phyloP scores from a whole-genome alignment of 2,888 invertebrate genomes.

The Drosophila kuntzei region DNA sequence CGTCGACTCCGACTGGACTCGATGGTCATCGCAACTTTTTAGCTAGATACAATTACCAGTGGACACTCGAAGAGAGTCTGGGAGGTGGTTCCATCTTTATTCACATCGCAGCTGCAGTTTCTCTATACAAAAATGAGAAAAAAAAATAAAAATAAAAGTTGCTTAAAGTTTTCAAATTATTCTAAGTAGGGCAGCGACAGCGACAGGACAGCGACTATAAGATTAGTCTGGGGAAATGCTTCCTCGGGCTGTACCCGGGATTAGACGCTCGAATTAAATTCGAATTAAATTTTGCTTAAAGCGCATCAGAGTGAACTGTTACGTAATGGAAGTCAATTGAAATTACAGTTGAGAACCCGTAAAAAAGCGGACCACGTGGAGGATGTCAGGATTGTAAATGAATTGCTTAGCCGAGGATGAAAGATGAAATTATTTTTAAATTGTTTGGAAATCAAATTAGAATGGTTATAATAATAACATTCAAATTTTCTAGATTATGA shows the following conservation, averaged over 20 bases:
- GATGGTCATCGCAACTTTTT: slow-evolving; percentile 39
- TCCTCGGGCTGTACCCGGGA: slow-evolving; percentile 38
- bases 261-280: slow-evolving; percentile 69
- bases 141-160: slow-evolving; percentile 25
- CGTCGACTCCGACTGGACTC: slow-evolving; percentile 7
- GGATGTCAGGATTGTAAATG: slow-evolving; percentile 14
- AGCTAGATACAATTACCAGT: slow-evolving; percentile 66
- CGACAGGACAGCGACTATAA: slow-evolving; percentile 37
- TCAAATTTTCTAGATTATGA: not conserved
- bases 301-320: slow-evolving; percentile 78
- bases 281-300: slow-evolving; percentile 73
- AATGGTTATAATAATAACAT: slow-evolving; percentile 1
- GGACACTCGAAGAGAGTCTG: not conserved
- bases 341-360: slow-evolving; percentile 35
- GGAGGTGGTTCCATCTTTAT: slow-evolving; percentile 31
- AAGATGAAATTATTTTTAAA: slow-evolving; percentile 55
- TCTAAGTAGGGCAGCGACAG: slow-evolving; percentile 73
- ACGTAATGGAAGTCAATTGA: slow-evolving; percentile 60
- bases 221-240: slow-evolving; percentile 64
- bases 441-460: slow-evolving; percentile 40
- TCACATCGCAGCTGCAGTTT: slow-evolving; percentile 70
- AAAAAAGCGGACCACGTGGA: slow-evolving; percentile 12
- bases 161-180: slow-evolving; percentile 79
- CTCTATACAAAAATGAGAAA: slow-evolving; percentile 18
- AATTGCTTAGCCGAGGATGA: slow-evolving; percentile 42